Evolutionary conservation across 2,797 vertebrate species (phyloP), one percentile per base, ranked within the genome.

Genomic region (Sylvia borin): DNA sequence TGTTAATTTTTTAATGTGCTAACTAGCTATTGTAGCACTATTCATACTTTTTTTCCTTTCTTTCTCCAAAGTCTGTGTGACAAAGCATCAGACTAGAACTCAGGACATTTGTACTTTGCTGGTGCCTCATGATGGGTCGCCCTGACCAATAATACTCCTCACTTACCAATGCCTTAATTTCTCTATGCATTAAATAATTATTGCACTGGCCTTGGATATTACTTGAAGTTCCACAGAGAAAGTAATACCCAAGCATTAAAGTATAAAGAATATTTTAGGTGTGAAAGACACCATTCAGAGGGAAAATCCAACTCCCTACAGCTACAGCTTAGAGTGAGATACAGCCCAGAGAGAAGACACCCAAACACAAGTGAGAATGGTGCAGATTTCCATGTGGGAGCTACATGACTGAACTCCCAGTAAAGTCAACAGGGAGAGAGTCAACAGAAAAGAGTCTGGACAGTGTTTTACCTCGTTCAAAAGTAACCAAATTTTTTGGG

Each of bases 31-130:
- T 31, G 9, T 15, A 57, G 29, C 45, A 55, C 15, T n/a, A 26
- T 6, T 45, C 18, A 8, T 45, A 4, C 0, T 32, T 11, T 2
- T 2, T 17, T 14, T 13, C 13, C n/a, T 21, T 71, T 25, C 50
- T 32, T 74, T 68, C 38, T 64, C 36, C 55, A 14, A 19, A 36
- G 50, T 32, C 20, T 22, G 0, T 54, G 53, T 27, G 60, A 50
- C 17, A 58, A 38, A 15, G 22, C 24, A 34, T 19, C 31, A 36
- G 27, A 31, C 34, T 16, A 19, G 42, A 82, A 21, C 11, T 78
- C 38, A 47, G 26, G 24, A 9, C 9, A 22, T 47, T 70, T 88
- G 45, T 26, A 1, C 11, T 40, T 50, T 80, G 40, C 45, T 80
- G 17, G 24, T 58, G 24, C 26, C 62, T 62, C 45, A 26, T 19